These are phyloP conservation scores for Halcyon leucocephala DNA, from an alignment of 2,797 vertebrate species.

Conservation along the genomic window DNA sequence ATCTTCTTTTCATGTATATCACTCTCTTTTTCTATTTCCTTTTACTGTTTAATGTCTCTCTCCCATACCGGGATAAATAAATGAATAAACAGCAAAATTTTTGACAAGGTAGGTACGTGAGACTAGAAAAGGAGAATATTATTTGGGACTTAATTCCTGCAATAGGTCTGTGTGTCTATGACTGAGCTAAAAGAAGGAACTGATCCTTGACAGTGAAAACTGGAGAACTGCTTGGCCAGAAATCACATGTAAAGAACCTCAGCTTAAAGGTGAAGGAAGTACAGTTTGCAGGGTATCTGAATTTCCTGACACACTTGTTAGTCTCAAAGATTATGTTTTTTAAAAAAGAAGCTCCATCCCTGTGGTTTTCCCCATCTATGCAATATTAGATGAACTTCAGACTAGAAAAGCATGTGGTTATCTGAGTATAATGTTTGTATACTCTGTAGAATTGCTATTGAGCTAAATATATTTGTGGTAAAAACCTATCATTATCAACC, in stretches of 20 bases:
- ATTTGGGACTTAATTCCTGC: not conserved
- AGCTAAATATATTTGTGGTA: not conserved
- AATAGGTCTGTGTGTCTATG: not conserved
- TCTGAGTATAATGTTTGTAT: not conserved
- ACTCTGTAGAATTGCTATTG: not conserved
- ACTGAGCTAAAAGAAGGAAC: not conserved
- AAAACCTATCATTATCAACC: not conserved
- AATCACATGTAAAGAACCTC: not conserved
- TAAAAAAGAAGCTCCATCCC: not conserved
- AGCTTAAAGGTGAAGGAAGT: not conserved
- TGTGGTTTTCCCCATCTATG: not conserved
- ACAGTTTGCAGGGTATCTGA: not conserved
- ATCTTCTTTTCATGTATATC: not conserved
- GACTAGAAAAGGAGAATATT: not conserved
- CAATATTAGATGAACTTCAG: not conserved
- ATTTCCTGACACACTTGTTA: not conserved
- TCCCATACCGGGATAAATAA: not conserved
- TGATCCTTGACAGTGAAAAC: not conserved
- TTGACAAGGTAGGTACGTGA: not conserved
- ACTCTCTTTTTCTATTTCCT: not conserved
- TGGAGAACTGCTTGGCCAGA: not conserved
- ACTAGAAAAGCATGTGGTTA: not conserved
- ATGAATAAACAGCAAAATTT: not conserved
- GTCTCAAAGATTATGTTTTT: not conserved
- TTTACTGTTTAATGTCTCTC: not conserved